phyloP scores from a whole-genome alignment of 1,140 invertebrate genomes.

The Hirudo medicinalis region DNA sequence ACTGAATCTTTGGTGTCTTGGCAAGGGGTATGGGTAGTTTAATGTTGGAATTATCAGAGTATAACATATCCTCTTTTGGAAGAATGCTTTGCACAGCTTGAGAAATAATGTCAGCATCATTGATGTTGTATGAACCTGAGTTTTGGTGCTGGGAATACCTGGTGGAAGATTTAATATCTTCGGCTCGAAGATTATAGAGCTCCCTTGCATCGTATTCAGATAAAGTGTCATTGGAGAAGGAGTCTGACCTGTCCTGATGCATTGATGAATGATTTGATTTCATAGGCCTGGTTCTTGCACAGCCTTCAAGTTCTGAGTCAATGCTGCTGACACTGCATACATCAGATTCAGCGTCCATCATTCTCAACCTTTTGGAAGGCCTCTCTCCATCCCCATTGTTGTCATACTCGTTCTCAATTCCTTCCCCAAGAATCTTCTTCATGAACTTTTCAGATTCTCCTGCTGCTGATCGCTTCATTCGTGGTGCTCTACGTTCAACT shows the following conservation, averaged over 20 bases:
- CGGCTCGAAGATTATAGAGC: not conserved
- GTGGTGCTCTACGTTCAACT: not conserved
- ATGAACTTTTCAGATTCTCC: conserved; percentile 4
- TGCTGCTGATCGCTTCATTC: not conserved
- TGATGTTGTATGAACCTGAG: not conserved
- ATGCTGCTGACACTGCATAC: not conserved
- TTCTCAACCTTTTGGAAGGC: not conserved
- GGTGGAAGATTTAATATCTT: not conserved
- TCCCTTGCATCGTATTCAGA: not conserved
- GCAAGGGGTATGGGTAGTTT: not conserved
- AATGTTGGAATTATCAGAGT: not conserved
- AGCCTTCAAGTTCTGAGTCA: not conserved
- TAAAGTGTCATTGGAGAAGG: not conserved
- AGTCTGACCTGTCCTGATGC: not conserved
- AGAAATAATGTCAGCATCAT: conserved; percentile 4
- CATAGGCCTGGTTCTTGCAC: not conserved
- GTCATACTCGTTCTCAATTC: not conserved
- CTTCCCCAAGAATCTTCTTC: conserved; percentile 1
- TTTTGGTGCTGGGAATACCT: not conserved
- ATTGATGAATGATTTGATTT: too few relatives aligned
- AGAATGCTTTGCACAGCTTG: conserved; percentile 3
- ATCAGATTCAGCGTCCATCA: not conserved
- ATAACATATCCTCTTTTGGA: not conserved
- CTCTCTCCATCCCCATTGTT: not conserved
- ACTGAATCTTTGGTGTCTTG: not conserved